Conservation (phyloP, 2,113 vertebrate genomes). For the Saimiri boliviensis region DNA sequence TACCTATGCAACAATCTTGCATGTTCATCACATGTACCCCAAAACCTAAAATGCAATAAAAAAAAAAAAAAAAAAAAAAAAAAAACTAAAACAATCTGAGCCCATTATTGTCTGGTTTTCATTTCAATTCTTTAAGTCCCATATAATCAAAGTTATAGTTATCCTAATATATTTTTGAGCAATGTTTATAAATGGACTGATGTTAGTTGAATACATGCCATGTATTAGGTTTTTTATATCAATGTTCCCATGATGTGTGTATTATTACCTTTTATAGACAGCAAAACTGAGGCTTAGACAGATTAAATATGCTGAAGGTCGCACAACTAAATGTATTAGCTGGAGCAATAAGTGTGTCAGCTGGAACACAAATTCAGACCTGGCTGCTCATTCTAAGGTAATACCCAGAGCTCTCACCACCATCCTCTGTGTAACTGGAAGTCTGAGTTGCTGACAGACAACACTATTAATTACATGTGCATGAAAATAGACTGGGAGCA, state of each 20-base stretch:
- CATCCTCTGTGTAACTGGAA: background rate
- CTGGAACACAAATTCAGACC: background rate
- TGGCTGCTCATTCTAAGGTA: background rate
- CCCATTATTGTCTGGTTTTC: background rate
- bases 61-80: no score
- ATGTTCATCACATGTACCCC: no score
- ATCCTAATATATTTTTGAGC: conserved; percentile 3
- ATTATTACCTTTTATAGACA: background rate
- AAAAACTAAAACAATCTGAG: background rate
- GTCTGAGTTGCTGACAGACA: conserved; percentile 24
- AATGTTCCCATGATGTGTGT: background rate
- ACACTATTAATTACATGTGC: background rate
- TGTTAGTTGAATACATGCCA: background rate
- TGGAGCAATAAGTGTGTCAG: background rate
- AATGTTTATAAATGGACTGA: background rate
- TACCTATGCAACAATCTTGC: no score
- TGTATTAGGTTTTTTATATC: background rate
- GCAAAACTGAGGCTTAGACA: conserved; percentile 25
- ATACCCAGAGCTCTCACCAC: background rate
- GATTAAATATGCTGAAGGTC: background rate
- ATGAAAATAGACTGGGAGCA: conserved; percentile 7
- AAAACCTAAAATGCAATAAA: no score
- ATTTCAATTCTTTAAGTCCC: background rate
- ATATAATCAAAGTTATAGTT: background rate
- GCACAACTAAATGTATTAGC: background rate